Conservation (phyloP, 2,797 vertebrate species). For the Notolabrus celidotus region DNA sequence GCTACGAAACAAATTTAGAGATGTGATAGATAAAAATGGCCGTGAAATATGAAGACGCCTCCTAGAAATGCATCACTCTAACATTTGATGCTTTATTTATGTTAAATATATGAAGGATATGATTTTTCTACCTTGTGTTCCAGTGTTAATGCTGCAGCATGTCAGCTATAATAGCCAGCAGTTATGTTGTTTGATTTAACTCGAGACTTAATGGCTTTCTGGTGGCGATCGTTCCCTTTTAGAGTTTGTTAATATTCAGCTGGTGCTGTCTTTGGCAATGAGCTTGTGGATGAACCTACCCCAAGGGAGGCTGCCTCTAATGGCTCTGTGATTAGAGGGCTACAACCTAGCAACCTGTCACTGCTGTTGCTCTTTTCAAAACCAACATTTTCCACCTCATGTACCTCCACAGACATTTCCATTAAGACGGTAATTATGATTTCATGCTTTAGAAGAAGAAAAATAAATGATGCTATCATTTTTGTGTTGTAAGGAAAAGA, state of each 20-base stretch:
- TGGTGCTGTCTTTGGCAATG: conserved; percentile 19
- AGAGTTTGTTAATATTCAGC: conserved; percentile 62
- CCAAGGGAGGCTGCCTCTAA: conserved; percentile 53
- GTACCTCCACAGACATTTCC: conserved; percentile 17
- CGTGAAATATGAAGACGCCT: too few relatives aligned
- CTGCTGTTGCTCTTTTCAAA: conserved; percentile 44
- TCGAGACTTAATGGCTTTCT: conserved; percentile 42
- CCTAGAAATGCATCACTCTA: too few relatives aligned
- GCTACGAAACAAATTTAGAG: too few relatives aligned
- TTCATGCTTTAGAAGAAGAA: conserved; percentile 13
- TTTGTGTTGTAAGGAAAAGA: conserved; percentile 4
- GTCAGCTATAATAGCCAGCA: conserved; percentile 8
- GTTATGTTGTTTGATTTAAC: conserved; percentile 37
- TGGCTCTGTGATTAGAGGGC: conserved; percentile 67
- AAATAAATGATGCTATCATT: background rate
- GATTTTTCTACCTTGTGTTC: background rate
- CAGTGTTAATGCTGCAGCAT: background rate
- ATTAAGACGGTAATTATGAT: conserved; percentile 3
- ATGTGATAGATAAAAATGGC: too few relatives aligned
- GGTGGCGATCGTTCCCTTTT: conserved; percentile 11
- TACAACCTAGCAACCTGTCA: conserved; percentile 60
- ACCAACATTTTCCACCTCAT: conserved; percentile 49
- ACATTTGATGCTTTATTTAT: too few relatives aligned
- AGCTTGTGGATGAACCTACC: conserved; percentile 28
- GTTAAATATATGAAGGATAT: too few relatives aligned